Evolutionary conservation across 2,113 vertebrate genomes (phyloP), one percentile per base, ranked within the genome.

Genomic region (Uria aalge): DNA sequence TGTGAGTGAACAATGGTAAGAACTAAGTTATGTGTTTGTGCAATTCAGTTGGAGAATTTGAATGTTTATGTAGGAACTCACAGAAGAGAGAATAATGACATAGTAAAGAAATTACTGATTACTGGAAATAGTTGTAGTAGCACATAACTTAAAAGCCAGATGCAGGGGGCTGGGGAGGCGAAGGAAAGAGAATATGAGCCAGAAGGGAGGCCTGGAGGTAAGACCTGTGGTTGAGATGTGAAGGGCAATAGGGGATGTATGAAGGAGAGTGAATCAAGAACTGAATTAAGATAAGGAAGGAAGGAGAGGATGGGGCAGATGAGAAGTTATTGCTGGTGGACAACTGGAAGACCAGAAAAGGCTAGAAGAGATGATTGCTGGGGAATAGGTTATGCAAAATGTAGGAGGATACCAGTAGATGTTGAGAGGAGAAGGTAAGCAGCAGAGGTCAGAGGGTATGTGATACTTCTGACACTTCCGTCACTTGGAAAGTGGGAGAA

Each of bases 311-410:
- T 4, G 8, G 56, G 19, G 22, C 62, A 23, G 57, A 24, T 27
- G 55, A 47, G 73, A 38, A 52, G 5, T 24, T 32, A 6, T 5
- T 52, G 36, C 48, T 60, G 45, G n/a, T 38, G 24, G 80, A 8
- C 0, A 1, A 11, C 0, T 52, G 36, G 4, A 52, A 60, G 34
- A 41, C 8, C 32, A 55, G 59, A 40, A 52, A 5, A 59, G 19
- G 48, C 34, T 83, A 3, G 75, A 73, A 15, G 17, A 34, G 26
- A 3, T 34, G 23, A 7, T 21, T 64, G 8, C 36, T 81, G 63
- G 50, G 69, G 30, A 66, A 48, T 2, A 53, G n/a, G 14, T 32
- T 60, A 20, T 43, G n/a, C 53, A 34, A 53, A 55, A 55, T 53
- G 12, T 3, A 34, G 52, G 27, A 64, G 24, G 20, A 9, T 36